These are phyloP conservation scores for Leptobrachium leishanense DNA, from an alignment of 2,113 vertebrate species.

Conservation along the genomic window DNA sequence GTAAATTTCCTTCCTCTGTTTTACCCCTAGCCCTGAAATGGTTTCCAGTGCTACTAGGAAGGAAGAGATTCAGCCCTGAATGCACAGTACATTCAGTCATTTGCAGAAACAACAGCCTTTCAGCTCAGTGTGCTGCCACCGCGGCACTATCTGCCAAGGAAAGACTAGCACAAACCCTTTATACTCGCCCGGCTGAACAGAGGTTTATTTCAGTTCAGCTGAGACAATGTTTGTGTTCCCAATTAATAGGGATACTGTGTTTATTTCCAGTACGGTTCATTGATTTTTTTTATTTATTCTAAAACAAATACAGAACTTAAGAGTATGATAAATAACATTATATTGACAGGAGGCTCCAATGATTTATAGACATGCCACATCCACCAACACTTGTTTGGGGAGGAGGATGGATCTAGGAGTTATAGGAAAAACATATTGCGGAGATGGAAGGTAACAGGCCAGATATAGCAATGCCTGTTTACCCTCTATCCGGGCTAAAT, in stretches of 20 bases:
- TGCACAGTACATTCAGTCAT: conserved; percentile 25
- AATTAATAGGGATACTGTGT: conserved; percentile 17
- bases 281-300: background rate
- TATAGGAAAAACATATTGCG: no score
- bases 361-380: background rate
- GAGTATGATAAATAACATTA: background rate
- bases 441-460: no score
- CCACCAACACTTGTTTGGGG: no score
- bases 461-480: no score
- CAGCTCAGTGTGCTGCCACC: conserved; percentile 9
- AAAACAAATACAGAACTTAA: background rate
- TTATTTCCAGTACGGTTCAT: conserved; percentile 16
- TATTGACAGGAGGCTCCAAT: background rate
- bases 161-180: conserved; percentile 18
- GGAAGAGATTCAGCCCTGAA: conserved; percentile 18
- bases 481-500: no score
- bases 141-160: conserved; percentile 25
- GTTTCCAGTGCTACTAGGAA: background rate
- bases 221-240: conserved; percentile 34
- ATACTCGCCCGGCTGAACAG: conserved; percentile 34
- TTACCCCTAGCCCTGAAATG: background rate
- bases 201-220: conserved; percentile 33
- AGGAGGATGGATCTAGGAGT: background rate
- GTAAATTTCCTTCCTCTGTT: background rate
- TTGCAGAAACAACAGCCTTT: conserved; percentile 31